These are phyloP conservation scores for Pachycephus smyrnensis DNA, from an alignment of 2,888 invertebrate genomes.

Conservation along the genomic window DNA sequence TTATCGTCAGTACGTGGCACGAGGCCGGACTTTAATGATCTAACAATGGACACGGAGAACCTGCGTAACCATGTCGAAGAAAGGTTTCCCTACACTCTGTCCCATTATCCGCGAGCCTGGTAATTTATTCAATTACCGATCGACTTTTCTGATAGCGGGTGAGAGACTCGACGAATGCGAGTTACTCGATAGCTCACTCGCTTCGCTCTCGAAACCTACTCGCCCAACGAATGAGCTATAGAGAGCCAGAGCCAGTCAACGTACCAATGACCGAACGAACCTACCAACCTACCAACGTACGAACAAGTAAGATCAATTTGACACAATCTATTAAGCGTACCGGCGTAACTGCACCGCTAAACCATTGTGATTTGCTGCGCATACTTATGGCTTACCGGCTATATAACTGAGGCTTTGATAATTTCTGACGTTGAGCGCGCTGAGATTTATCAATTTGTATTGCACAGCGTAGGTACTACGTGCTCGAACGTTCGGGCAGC, in stretches of 20 bases:
- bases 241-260: too few relatives aligned
- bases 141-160: conserved; percentile 52
- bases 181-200: conserved; percentile 31
- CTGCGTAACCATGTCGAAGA: neutral
- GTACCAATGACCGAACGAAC: too few relatives aligned
- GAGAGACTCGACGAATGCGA: conserved; percentile 29
- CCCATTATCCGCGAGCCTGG: conserved; percentile 28
- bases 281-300: neutral
- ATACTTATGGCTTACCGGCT: conserved; percentile 4
- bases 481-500: neutral
- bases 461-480: neutral
- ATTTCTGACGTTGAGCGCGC: conserved; percentile 8
- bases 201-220: conserved; percentile 3
- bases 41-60: too few relatives aligned
- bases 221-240: too few relatives aligned
- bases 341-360: conserved; percentile 28
- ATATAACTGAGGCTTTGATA: neutral
- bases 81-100: neutral
- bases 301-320: conserved; percentile 45
- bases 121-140: conserved; percentile 57
- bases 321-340: conserved; percentile 49
- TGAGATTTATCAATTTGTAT: neutral
- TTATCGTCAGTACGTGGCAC: neutral
- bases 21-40: too few relatives aligned
- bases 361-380: conserved; percentile 47